Base-by-base conservation (phyloP, 2,797 vertebrate species). In the Ceyx erithaca region DNA sequence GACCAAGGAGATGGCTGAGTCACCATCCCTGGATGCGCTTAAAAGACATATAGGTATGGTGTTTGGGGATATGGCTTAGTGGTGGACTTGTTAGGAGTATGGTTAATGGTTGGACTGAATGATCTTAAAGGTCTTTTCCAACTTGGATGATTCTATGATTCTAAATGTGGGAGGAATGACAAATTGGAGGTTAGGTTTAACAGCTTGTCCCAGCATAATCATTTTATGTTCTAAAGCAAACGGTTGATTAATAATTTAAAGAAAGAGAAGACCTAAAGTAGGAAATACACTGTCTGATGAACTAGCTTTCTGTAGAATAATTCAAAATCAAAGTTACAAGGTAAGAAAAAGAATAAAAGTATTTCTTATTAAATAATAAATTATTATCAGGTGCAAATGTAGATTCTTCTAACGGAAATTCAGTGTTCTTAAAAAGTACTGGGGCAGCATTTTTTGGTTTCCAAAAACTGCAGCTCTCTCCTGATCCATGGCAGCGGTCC, bases 81-180 rank as follows among this genome's bases (percentile, higher is more conserved):
- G 14, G 25, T 49, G 22, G 25, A 26, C 48, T 49, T 49, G 25
- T 8, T 26, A 15, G 26, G 25, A 49, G 25, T 15, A 49, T 22
- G 48, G 25, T 49, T 26, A 49, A 49, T 49, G 48, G 25, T 49
- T 26, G 48, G 8, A 23, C 25, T 49, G 25, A 14, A 49, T 15
- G 23, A 49, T 13, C 48, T 49, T 49, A 49, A 49, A 49, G 48
- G 48, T 49, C 48, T 26, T 49, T 49, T 49, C 25, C 25, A 49
- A 26, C 25, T 25, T 49, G 26, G 48, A 26, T 26, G 48, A 25
- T 49, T 26, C 48, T 26, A 15, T 15, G 48, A 49, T 49, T 49
- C 25, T 49, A 49, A 82, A 87, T 85, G 66, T 41, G 55, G 95
- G 33, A 72, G 14, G 81, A 94, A 93, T 86, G 90, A 91, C 87